A percentile compares a stretch with the other conserved stretches of the same genome.
These are phyloP conservation scores for Hassar affinis DNA, from an alignment of 2,113 vertebrate species.

Conservation along the genomic window DNA sequence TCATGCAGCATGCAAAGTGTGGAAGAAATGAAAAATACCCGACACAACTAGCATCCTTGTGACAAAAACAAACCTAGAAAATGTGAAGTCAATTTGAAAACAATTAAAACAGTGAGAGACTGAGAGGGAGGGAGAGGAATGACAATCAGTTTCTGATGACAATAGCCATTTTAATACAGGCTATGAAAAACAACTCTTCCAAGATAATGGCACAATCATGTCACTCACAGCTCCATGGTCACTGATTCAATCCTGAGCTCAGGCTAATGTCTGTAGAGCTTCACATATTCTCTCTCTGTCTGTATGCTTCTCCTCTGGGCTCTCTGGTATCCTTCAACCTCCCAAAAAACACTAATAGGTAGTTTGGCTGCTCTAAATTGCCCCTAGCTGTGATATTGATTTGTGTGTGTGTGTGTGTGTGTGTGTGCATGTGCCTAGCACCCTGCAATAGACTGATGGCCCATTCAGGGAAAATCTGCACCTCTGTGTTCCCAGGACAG, in stretches of 20 bases:
- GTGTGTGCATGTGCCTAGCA: too few species aligned
- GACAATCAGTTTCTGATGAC: neutral
- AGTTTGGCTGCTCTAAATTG: neutral
- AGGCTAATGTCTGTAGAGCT: neutral
- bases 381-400: neutral
- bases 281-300: neutral
- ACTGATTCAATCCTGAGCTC: neutral
- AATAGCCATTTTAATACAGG: neutral
- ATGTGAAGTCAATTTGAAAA: neutral
- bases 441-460: neutral
- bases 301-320: neutral
- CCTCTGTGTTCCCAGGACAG: neutral
- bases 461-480: neutral
- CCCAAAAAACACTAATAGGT: neutral
- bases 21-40: neutral
- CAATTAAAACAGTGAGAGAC: neutral
- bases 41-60: too few species aligned
- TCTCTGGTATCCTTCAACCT: neutral
- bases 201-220: neutral
- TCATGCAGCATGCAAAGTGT: neutral
- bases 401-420: too few species aligned
- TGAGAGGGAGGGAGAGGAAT: neutral
- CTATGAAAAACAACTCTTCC: neutral
- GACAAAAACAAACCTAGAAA: neutral
- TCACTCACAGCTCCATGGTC: neutral